Evolutionary conservation across 1,140 invertebrate genomes (phyloP).

Genomic region (Aethina tumida): DNA sequence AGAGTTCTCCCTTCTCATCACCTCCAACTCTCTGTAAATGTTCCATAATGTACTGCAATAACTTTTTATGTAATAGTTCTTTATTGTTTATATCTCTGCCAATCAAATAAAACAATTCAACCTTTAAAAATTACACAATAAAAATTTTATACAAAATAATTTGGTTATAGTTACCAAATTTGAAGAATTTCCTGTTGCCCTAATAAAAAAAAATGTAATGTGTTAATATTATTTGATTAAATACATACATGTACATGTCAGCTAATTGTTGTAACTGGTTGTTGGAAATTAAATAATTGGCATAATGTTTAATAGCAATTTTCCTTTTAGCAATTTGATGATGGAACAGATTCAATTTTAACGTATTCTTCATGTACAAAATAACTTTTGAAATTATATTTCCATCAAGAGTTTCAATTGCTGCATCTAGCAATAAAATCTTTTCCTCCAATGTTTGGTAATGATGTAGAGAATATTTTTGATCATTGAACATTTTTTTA

Average conservation of each 20-base stretch:
- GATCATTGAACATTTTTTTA: conserved; percentile 23
- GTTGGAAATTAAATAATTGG: conserved; percentile 24
- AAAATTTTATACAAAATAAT: conserved; percentile 4
- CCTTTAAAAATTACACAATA: conserved; percentile 21
- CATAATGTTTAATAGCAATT: conserved; percentile 24
- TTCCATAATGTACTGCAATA: conserved; percentile 20
- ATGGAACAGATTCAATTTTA: conserved; percentile 23
- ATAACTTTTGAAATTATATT: conserved; percentile 27
- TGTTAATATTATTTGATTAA: conserved; percentile 13
- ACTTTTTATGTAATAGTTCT: conserved; percentile 14
- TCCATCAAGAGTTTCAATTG: conserved; percentile 25
- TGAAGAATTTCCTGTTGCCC: conserved; percentile 23
- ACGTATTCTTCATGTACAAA: conserved; percentile 22
- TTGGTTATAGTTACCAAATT: conserved; percentile 14
- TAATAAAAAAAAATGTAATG: conserved; percentile 13
- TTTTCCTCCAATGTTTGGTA: conserved; percentile 26
- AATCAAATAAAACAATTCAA: conserved; percentile 23
- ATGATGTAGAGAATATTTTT: conserved; percentile 17
- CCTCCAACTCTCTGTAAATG: conserved; percentile 18
- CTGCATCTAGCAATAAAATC: conserved; percentile 23
- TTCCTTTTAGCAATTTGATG: conserved; percentile 23
- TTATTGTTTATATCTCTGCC: conserved; percentile 16
- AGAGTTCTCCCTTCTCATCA: conserved; percentile 18
- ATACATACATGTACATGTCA: conserved; percentile 22
- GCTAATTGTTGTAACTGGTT: conserved; percentile 20